These are phyloP conservation scores for Stomatorhinus walkeri DNA, from an alignment of 2,797 vertebrate species.

Conservation along the genomic window DNA sequence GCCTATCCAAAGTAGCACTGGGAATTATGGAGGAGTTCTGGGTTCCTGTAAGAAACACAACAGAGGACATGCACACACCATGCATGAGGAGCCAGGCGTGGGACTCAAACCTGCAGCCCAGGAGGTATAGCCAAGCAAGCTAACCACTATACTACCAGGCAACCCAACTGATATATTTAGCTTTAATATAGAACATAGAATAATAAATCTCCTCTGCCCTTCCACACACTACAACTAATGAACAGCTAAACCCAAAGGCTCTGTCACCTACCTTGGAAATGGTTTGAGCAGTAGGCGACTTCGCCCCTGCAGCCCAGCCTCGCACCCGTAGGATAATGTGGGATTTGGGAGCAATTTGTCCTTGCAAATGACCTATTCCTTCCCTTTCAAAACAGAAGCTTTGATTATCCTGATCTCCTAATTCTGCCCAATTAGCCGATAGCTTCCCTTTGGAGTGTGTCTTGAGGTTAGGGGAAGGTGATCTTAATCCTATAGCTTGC, in stretches of 20 bases:
- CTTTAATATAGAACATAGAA: not conserved
- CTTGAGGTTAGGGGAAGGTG: conserved; percentile 26
- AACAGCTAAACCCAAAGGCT: conserved; percentile 53
- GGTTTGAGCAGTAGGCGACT: conserved; percentile 36
- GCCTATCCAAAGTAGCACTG: not conserved
- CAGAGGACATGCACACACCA: not conserved
- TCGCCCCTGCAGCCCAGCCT: conserved; percentile 37
- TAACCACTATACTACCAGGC: not conserved
- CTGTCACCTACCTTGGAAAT: not conserved
- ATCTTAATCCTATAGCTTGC: conserved; percentile 16
- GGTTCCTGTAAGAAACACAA: not conserved
- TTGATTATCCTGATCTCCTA: conserved; percentile 45
- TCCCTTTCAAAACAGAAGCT: conserved; percentile 34
- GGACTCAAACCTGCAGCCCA: not conserved
- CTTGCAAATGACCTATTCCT: conserved; percentile 37
- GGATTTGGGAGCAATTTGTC: conserved; percentile 50
- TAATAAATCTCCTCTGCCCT: conserved; percentile 4
- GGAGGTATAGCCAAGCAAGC: not conserved
- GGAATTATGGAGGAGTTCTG: not conserved
- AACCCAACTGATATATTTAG: not conserved
- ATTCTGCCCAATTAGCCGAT: conserved; percentile 43
- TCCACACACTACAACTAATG: conserved; percentile 43
- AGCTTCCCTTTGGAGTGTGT: conserved; percentile 39
- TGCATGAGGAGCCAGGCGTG: not conserved
- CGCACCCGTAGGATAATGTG: conserved; percentile 53